Base-by-base conservation (phyloP, 2,797 vertebrate genomes). In the Notamacropus eugenii region DNA sequence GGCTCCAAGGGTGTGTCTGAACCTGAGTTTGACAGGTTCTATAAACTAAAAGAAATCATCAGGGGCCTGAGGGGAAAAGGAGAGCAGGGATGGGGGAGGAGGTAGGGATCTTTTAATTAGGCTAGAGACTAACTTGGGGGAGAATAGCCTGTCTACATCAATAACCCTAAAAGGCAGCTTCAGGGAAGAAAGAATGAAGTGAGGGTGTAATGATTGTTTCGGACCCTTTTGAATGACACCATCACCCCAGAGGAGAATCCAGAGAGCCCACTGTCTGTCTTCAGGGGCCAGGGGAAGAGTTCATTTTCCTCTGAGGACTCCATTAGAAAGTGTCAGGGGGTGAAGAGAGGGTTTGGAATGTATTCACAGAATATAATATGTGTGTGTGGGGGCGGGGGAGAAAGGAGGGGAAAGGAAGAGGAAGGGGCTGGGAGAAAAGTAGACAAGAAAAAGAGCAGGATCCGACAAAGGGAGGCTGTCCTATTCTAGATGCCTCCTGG, bases 61-160 rank as follows among this genome's bases (percentile, higher is more conserved):
- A 98, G 97, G 34, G 96, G 98, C 97, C 97, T 0, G 16, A 97
- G 96, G 98, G 96, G 95, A 96, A 50, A 97, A 10, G 67, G 50
- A 91, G 13, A 55, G 13, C 52, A 91, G 96, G 96, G 96, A 97
- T 98, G 96, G 95, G 97, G 74, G 40, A 87, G 97, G 97, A 98
- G 98, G 98, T 98, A 98, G 97, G 96, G 97, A 98, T 96, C 96
- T 97, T 98, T 98, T 98, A 98, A 98, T 98, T 98, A 98, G 97
- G n/a, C 95, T 97, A 97, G 92, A 98, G 98, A 98, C 97, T 29
- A 98, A 98, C 96, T 98, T 95, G 96, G 98, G 74, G 98, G 97
- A 98, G 97, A 98, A 98, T 97, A 96, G 96, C 96, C 97, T 98
- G 97, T 98, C 98, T 97, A 97, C 97, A 98, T 98, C 98, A 98